A percentile compares a stretch with the other conserved stretches of the same genome.
Conservation (phyloP, 2,113 vertebrate genomes). For the Nerophis lumbriciformis region DNA sequence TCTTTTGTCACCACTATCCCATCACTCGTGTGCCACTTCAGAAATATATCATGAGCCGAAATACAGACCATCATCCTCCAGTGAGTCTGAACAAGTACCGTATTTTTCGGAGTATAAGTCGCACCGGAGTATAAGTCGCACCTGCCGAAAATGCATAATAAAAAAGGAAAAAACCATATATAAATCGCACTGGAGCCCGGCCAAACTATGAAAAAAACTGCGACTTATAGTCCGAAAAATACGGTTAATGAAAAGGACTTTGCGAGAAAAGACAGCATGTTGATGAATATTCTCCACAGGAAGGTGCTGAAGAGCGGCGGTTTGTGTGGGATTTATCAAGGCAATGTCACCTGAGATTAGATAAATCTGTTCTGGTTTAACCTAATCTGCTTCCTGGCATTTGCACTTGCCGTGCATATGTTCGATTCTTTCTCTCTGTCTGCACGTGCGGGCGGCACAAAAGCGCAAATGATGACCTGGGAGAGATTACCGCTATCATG, state of each 20-base stretch:
- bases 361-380: slow-evolving; percentile 61
- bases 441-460: slow-evolving; percentile 7
- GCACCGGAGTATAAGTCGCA: too few relatives aligned
- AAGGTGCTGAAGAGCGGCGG: slow-evolving; percentile 22
- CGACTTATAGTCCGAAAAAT: too few relatives aligned
- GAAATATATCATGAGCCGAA: neutral
- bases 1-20: neutral
- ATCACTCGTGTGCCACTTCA: neutral
- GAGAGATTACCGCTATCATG: slow-evolving; percentile 23
- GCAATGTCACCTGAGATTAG: slow-evolving; percentile 71
- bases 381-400: slow-evolving; percentile 50
- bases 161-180: too few relatives aligned
- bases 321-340: slow-evolving; percentile 25
- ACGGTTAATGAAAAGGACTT: slow-evolving; percentile 15
- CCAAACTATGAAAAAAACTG: too few relatives aligned
- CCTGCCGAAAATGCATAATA: too few relatives aligned
- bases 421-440: slow-evolving; percentile 11
- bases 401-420: slow-evolving; percentile 37
- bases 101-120: too few relatives aligned
- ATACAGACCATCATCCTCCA: neutral
- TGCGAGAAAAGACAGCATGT: neutral
- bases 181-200: too few relatives aligned
- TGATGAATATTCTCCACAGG: slow-evolving; percentile 29
- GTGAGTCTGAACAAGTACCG: slow-evolving; percentile 2
- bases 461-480: slow-evolving; percentile 19